Evolutionary conservation across 1,140 invertebrate species (phyloP).

Genomic region (Tetramorium simillimum): DNA sequence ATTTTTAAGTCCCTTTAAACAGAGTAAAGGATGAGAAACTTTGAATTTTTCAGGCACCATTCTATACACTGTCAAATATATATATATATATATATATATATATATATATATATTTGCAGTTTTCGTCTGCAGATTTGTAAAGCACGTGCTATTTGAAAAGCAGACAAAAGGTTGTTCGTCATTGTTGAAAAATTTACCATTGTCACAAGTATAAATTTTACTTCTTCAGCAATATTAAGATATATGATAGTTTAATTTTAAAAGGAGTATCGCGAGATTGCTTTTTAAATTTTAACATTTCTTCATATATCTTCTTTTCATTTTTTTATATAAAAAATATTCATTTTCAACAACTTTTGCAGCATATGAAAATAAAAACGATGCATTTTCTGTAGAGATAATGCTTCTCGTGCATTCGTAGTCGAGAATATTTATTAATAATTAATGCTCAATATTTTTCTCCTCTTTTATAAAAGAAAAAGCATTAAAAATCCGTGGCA

Average conservation of each 20-base stretch:
- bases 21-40: not conserved
- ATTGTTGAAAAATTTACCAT: not conserved
- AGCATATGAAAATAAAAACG: not conserved
- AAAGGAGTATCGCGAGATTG: not conserved
- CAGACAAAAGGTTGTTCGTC: not conserved
- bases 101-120: not conserved
- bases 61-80: not conserved
- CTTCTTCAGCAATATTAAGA: not conserved
- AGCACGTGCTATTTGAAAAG: not conserved
- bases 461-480: not conserved
- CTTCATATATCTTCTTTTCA: not conserved
- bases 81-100: not conserved
- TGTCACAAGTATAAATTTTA: not conserved
- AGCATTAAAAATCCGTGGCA: not conserved
- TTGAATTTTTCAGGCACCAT: not conserved
- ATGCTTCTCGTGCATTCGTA: not conserved
- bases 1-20: slow-evolving; percentile 3
- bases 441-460: not conserved
- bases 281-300: slow-evolving; percentile 8
- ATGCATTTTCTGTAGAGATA: not conserved
- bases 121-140: not conserved
- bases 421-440: slow-evolving; percentile 13
- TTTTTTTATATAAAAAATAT: not conserved
- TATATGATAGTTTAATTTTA: not conserved
- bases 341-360: not conserved